These are phyloP conservation scores for Charaxes varanes DNA, from an alignment of 1,140 invertebrate genomes.

Conservation along the genomic window DNA sequence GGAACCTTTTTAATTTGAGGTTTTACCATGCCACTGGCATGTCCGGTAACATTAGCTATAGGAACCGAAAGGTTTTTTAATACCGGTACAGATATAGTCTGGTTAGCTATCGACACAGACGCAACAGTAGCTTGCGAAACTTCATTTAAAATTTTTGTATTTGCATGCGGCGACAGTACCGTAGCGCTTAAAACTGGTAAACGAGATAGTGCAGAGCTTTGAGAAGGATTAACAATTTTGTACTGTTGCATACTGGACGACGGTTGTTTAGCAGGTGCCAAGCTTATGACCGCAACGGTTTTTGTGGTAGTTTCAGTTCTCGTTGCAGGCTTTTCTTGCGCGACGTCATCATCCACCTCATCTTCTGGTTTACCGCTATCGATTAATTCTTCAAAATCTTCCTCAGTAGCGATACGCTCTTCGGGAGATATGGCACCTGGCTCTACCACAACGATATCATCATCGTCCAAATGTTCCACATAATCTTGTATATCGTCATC, in stretches of 20 bases:
- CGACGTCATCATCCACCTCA: slow-evolving; percentile 48
- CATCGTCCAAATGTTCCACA: slow-evolving; percentile 73
- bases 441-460: slow-evolving; percentile 78
- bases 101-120: slow-evolving; percentile 76
- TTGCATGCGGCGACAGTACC: slow-evolving; percentile 57
- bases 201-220: slow-evolving; percentile 44
- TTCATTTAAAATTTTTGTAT: slow-evolving; percentile 69
- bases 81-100: slow-evolving; percentile 77
- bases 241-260: slow-evolving; percentile 60
- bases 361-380: slow-evolving; percentile 74
- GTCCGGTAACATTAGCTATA: slow-evolving; percentile 42
- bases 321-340: slow-evolving; percentile 37
- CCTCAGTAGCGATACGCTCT: slow-evolving; percentile 77
- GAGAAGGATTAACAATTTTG: slow-evolving; percentile 60
- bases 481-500: slow-evolving; percentile 67
- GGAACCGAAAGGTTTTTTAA: slow-evolving; percentile 72
- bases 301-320: slow-evolving; percentile 69
- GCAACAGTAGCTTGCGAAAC: slow-evolving; percentile 70
- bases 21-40: slow-evolving; percentile 37
- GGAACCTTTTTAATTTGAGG: slow-evolving; percentile 66
- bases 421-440: slow-evolving; percentile 76
- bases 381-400: slow-evolving; percentile 77
- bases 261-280: slow-evolving; percentile 57
- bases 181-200: slow-evolving; percentile 60
- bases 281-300: slow-evolving; percentile 70